Conservation (phyloP, 2,113 vertebrate species). For the Gasterosteus nipponicus region DNA sequence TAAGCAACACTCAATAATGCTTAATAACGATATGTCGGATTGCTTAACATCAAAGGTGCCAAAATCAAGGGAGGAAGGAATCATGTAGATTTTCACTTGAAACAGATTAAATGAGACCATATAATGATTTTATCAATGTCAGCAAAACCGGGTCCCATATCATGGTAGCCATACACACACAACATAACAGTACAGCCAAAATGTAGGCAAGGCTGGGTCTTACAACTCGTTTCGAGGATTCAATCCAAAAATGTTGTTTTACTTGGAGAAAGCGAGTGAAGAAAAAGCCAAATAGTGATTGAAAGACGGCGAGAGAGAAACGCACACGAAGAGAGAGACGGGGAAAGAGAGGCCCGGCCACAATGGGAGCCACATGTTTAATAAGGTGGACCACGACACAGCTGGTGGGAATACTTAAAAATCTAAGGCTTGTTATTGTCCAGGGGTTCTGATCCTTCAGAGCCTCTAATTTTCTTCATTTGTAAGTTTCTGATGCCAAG, state of each 20-base stretch:
- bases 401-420: conserved; percentile 50
- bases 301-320: neutral
- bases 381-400: conserved; percentile 48
- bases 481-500: conserved; percentile 22
- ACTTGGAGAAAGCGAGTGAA: conserved; percentile 56
- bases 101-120: conserved; percentile 2
- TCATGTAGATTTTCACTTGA: conserved; percentile 2
- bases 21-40: conserved; percentile 14
- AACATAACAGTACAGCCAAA: conserved; percentile 3
- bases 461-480: conserved; percentile 26
- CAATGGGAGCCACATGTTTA: conserved; percentile 71
- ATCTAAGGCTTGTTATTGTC: conserved; percentile 45
- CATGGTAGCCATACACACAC: neutral
- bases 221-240: conserved; percentile 28
- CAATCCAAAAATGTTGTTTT: conserved; percentile 54
- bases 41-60: conserved; percentile 11
- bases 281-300: conserved; percentile 20
- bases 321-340: neutral
- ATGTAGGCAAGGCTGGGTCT: conserved; percentile 28
- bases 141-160: neutral
- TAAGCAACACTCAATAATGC: neutral
- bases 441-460: conserved; percentile 21
- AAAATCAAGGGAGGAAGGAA: conserved; percentile 3
- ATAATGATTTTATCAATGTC: conserved; percentile 19
- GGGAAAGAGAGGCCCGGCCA: conserved; percentile 33